A percentile compares a stretch with the other conserved stretches of the same genome.
These are phyloP conservation scores for Drosophila cardini DNA, from an alignment of 1,140 invertebrate species.

Conservation along the genomic window DNA sequence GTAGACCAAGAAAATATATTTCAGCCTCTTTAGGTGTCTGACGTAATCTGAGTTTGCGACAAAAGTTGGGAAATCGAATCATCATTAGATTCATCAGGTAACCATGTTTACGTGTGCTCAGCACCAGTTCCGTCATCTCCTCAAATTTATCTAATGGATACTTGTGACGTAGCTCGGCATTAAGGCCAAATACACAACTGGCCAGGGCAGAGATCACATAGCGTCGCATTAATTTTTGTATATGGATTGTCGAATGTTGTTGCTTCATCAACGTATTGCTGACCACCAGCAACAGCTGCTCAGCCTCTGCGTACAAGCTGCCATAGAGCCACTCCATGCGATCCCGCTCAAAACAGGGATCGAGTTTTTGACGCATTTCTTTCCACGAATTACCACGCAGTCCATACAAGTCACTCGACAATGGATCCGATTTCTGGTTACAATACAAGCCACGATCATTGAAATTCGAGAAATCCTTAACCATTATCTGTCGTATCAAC, in stretches of 20 bases:
- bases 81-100: conserved; percentile 70
- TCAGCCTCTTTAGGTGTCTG: conserved; percentile 69
- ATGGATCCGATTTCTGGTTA: conserved; percentile 85
- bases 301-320: conserved; percentile 68
- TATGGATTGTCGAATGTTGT: conserved; percentile 63
- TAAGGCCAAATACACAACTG: conserved; percentile 72
- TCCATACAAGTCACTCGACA: conserved; percentile 86
- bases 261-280: conserved; percentile 65
- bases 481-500: conserved; percentile 86
- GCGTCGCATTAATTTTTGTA: conserved; percentile 72
- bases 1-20: conserved; percentile 84
- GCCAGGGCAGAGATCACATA: conserved; percentile 66
- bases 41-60: conserved; percentile 57
- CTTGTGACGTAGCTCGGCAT: conserved; percentile 48
- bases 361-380: conserved; percentile 87
- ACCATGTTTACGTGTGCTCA: conserved; percentile 73
- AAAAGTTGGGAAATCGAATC: conserved; percentile 72
- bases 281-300: conserved; percentile 54
- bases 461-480: conserved; percentile 87
- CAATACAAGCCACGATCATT: conserved; percentile 86
- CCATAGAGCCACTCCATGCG: conserved; percentile 86
- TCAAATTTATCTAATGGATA: conserved; percentile 70
- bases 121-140: conserved; percentile 75
- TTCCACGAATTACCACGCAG: conserved; percentile 87
- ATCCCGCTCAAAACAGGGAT: conserved; percentile 87